Conservation (phyloP, 2,888 invertebrate genomes). For the Smittia sp. region DNA sequence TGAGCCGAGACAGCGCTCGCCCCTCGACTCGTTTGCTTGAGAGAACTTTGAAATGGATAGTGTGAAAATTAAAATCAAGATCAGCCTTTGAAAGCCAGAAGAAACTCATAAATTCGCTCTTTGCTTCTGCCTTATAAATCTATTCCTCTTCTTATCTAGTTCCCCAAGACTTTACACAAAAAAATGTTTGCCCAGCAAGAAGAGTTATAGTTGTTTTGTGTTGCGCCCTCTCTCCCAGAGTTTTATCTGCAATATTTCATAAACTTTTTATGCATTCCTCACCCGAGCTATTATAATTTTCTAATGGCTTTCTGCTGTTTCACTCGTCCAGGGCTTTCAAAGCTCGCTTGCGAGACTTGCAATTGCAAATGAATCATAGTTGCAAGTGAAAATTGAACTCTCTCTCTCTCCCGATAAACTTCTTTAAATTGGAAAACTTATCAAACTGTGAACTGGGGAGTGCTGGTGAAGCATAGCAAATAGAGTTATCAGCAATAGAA, state of each 20-base stretch:
- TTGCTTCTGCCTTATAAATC: slow-evolving; percentile 32
- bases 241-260: slow-evolving; percentile 13
- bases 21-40: background rate
- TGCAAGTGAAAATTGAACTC: background rate
- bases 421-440: slow-evolving; percentile 1
- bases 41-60: background rate
- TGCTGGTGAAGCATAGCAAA: background rate
- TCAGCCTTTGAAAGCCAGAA: slow-evolving; percentile 22
- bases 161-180: slow-evolving; percentile 5
- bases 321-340: background rate
- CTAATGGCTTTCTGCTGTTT: slow-evolving; percentile 11
- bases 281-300: slow-evolving; percentile 9
- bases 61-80: background rate
- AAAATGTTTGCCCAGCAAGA: slow-evolving; percentile 1
- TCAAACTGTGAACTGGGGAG: slow-evolving; percentile 14
- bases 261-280: background rate
- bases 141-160: background rate
- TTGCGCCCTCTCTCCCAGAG: background rate
- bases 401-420: background rate
- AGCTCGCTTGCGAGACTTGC: background rate
- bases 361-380: slow-evolving; percentile 11
- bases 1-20: background rate
- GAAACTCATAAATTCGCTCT: slow-evolving; percentile 30
- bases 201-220: slow-evolving; percentile 19
- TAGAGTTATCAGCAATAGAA: slow-evolving; percentile 18